Conservation (phyloP, 2,797 vertebrate species). For the Gephyroberyx darwinii region DNA sequence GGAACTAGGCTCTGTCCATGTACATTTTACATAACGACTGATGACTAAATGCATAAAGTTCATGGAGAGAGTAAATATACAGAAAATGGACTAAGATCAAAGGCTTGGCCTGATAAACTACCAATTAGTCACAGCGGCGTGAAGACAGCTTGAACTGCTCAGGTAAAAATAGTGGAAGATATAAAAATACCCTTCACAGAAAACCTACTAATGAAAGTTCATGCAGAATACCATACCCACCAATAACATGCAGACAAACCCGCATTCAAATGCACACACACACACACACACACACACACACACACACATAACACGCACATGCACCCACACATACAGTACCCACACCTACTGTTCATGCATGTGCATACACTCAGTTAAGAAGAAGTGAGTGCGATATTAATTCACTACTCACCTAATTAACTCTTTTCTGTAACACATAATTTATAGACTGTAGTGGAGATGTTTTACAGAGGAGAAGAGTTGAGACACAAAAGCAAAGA, state of each 20-base stretch:
- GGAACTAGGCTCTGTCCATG: slow-evolving; percentile 1
- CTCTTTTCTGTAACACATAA: slow-evolving; percentile 84
- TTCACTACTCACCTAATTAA: slow-evolving; percentile 85
- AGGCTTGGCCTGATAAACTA: slow-evolving; percentile 61
- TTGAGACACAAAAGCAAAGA: slow-evolving; percentile 79
- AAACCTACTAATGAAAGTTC: slow-evolving; percentile 58
- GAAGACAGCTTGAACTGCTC: slow-evolving; percentile 45
- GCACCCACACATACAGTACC: slow-evolving; percentile 13
- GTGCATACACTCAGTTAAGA: slow-evolving; percentile 59
- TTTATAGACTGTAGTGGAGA: slow-evolving; percentile 80
- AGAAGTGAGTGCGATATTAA: slow-evolving; percentile 66
- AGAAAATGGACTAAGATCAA: slow-evolving; percentile 58
- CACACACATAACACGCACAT: slow-evolving; percentile 37
- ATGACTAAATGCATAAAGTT: slow-evolving; percentile 29
- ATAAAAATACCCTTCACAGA: slow-evolving; percentile 32
- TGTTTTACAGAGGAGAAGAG: slow-evolving; percentile 79
- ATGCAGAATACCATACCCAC: slow-evolving; percentile 62
- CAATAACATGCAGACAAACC: slow-evolving; percentile 54
- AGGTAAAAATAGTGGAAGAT: slow-evolving; percentile 47
- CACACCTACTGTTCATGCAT: slow-evolving; percentile 66
- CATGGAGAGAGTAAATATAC: slow-evolving; percentile 25
- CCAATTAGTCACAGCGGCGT: slow-evolving; percentile 68
- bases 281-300: slow-evolving; percentile 18
- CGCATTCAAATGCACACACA: slow-evolving; percentile 26
- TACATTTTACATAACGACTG: slow-evolving; percentile 7